phyloP scores from a whole-genome alignment of 2,888 invertebrate species.

The Meteorus cinctellus region DNA sequence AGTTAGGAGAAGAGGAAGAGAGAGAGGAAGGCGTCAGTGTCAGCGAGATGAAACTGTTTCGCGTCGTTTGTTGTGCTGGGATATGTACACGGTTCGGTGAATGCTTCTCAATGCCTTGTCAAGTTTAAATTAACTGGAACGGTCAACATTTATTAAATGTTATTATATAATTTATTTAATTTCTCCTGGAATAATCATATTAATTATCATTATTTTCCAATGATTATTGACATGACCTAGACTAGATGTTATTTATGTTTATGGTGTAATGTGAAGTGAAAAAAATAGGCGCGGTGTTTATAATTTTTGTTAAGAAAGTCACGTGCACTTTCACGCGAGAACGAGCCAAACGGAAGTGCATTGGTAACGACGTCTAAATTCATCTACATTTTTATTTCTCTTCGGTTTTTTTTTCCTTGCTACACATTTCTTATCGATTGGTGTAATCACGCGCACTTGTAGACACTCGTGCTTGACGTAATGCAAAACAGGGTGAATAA shows the following conservation, averaged over 20 bases:
- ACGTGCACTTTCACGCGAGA: conserved; percentile 4
- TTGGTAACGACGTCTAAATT: not conserved
- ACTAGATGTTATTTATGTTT: not conserved
- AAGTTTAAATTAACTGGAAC: not conserved
- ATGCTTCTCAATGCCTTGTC: not conserved
- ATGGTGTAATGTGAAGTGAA: not conserved
- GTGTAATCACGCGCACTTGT: not conserved
- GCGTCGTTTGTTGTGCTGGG: not conserved
- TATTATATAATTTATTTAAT: not conserved
- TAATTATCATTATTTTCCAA: not conserved
- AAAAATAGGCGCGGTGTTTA: not conserved
- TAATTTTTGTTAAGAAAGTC: conserved; percentile 5
- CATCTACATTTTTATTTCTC: not conserved
- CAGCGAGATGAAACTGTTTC: conserved; percentile 26
- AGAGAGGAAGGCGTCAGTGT: not conserved
- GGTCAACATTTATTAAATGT: not conserved
- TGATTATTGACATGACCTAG: not conserved
- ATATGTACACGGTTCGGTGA: not conserved
- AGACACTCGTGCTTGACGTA: conserved; percentile 6
- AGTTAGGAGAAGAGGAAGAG: not conserved
- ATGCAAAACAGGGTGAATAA: not conserved
- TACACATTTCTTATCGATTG: conserved; percentile 5
- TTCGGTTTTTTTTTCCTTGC: not conserved
- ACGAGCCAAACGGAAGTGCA: conserved; percentile 5
- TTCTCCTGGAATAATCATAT: not conserved